Evolutionary conservation across 2,797 vertebrate species (phyloP), one percentile per base, ranked within the genome.

Genomic region (Triplophysa yarkandensis): DNA sequence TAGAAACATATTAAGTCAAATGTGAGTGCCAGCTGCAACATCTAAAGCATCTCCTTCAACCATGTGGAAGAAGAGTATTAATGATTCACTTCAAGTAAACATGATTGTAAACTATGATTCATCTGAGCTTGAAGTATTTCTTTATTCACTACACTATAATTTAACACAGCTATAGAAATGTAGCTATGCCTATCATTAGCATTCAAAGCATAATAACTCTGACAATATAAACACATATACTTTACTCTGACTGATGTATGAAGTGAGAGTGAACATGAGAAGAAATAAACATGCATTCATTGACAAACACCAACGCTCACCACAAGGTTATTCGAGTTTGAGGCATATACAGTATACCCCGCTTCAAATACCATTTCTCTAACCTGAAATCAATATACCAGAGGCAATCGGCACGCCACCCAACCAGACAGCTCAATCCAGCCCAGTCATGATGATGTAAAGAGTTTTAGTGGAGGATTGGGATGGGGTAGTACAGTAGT

Each of bases 311-410:
- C 28, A 67, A 39, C 19, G 7, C 19, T 57, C 21, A 73, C 1
- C 48, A 25, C n/a, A 28, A 34, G 21, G 14, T 50, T 27, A 6
- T 60, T 27, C 34, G 6, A 4, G 6, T 64, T 54, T 1, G 3
- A 58, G 52, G 27, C 54, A 28, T 74, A 60, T 27, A 67, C 63
- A 36, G 39, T 67, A 65, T 64, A 46, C 39, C 74, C 21, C 36
- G 60, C 43, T 75, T 60, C 43, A 5, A 54, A 68, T 39, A 28
- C 41, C 28, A 17, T 68, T 64, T 68, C 41, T 13, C 41, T 60
- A 67, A 60, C 60, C 72, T 50, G 41, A 68, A 75, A 75, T 68
- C 72, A 75, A 75, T 68, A 68, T 54, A 60, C 32, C 64, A 67
- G 21, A 68, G 52, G 6, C 54, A 46, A 75, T 75, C 54, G 16